Percentiles rank a stretch among this genome's conserved stretches.
phyloP scores from a whole-genome alignment of 1,140 invertebrate genomes.

The Sycophaga agraensis region DNA sequence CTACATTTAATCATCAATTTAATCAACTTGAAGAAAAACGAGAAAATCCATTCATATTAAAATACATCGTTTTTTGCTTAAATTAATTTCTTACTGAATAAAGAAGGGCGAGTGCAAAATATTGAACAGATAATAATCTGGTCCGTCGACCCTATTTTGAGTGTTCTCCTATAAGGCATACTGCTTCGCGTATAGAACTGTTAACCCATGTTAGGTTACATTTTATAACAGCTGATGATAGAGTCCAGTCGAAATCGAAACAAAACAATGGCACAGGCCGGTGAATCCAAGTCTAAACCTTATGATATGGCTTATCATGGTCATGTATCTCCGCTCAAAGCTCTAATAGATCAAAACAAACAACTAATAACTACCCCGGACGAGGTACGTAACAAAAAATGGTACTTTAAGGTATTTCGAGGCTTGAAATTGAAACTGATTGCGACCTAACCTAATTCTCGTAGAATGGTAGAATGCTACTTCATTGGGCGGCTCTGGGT shows the following conservation, averaged over 20 bases:
- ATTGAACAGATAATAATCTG: too few species aligned
- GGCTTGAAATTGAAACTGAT: background rate
- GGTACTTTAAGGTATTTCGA: background rate
- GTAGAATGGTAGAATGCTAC: slow-evolving; percentile 61
- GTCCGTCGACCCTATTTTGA: too few species aligned
- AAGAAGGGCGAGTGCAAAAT: too few species aligned
- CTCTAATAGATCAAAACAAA: slow-evolving; percentile 38
- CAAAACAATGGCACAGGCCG: slow-evolving; percentile 5
- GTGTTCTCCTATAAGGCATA: too few species aligned
- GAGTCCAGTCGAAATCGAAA: background rate
- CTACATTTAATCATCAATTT: too few species aligned
- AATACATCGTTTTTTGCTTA: too few species aligned
- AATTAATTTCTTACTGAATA: too few species aligned
- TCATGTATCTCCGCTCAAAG: slow-evolving; percentile 40
- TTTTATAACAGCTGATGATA: too few species aligned
- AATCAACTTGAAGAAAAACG: too few species aligned
- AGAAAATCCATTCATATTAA: too few species aligned
- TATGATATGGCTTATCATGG: slow-evolving; percentile 51
- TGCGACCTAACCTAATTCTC: slow-evolving; percentile 13
- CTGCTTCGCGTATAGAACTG: too few species aligned
- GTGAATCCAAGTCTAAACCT: slow-evolving; percentile 22
- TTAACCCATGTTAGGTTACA: too few species aligned
- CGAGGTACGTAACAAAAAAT: slow-evolving; percentile 34
- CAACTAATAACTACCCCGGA: slow-evolving; percentile 41
- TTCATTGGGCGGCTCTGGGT: slow-evolving; percentile 73